These are phyloP conservation scores for Rhysida immarginata DNA, from an alignment of 1,140 invertebrate species.

Conservation along the genomic window DNA sequence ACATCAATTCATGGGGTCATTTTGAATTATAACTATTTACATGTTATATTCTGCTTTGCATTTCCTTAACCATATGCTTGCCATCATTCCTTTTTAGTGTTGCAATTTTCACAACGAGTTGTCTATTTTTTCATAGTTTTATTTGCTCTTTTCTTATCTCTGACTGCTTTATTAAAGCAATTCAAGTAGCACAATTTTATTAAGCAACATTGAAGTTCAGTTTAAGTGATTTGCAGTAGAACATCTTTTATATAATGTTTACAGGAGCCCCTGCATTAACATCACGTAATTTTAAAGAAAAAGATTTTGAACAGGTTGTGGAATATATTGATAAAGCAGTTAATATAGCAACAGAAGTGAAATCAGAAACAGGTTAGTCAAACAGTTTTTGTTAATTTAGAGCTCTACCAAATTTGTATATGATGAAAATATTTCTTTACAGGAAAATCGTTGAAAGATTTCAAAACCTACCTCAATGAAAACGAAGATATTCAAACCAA, in stretches of 20 bases:
- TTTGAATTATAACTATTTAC: too few species aligned
- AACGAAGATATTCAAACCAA: constrained; percentile 29
- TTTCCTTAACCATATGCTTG: too few species aligned
- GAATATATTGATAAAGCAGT: constrained; percentile 42
- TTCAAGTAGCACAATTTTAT: too few species aligned
- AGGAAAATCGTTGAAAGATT: constrained; percentile 34
- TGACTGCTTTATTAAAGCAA: background rate
- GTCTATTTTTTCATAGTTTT: too few species aligned
- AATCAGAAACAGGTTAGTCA: constrained; percentile 25
- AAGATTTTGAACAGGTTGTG: constrained; percentile 43
- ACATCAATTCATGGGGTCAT: too few species aligned
- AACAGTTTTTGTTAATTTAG: constrained; percentile 12
- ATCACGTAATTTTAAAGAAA: constrained; percentile 41
- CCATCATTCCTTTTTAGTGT: too few species aligned
- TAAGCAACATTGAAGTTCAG: too few species aligned
- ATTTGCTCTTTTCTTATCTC: too few species aligned
- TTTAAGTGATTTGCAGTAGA: too few species aligned
- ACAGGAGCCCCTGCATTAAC: constrained; percentile 42
- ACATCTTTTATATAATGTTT: too few species aligned
- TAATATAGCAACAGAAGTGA: constrained; percentile 28
- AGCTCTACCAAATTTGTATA: constrained; percentile 21
- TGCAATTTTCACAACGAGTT: too few species aligned
- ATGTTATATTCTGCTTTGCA: too few species aligned
- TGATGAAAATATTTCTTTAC: constrained; percentile 6
- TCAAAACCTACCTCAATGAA: constrained; percentile 34